Evolutionary conservation across 2,888 invertebrate genomes (phyloP), one percentile per base, ranked within the genome.

Genomic region (Glyphotaelius pellucidus): DNA sequence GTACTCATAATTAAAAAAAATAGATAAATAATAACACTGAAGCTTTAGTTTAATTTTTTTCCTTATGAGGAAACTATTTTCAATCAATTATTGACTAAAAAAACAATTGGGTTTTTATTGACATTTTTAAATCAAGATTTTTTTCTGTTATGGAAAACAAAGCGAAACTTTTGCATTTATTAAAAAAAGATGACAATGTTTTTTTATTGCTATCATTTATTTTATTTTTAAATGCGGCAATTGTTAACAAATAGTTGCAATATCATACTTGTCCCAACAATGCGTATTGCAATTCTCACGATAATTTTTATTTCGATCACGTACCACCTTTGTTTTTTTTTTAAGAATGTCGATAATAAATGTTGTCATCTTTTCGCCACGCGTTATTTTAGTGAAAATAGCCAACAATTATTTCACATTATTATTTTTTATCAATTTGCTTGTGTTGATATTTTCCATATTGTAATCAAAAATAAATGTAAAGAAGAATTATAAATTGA

Each of bases 291-390:
- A 47, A 47, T 47, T 47, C 47, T 47, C 47, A 47, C 47, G 3
- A 47, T 47, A 47, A 47, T 47, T 47, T 15, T 47, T 14, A 47
- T 15, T 47, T 47, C 15, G 15, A 15, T 15, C 47, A 3, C 19
- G 14, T 67, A 67, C 25, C 25, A 67, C 52, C 52, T 67, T 67
- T 19, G 25, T 67, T 67, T 67, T 67, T 12, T n/a, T n/a, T 67
- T 67, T 67, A 19, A 15, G 52, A 67, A 19, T 19, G 5, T 3
- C 25, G 25, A 19, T 67, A 19, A 25, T 0, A 67, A 67, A 67
- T 83, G 83, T 83, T 83, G 83, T 83, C 83, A 31, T 83, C 83
- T 67, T 67, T 67, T 67, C 52, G 25, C 19, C 52, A 67, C 19
- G 31, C 30, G 81, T 83, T 32, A 83, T 83, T 83, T 83, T 83